Conservation (phyloP, 2,888 invertebrate species). For the Drosophila testacea region DNA sequence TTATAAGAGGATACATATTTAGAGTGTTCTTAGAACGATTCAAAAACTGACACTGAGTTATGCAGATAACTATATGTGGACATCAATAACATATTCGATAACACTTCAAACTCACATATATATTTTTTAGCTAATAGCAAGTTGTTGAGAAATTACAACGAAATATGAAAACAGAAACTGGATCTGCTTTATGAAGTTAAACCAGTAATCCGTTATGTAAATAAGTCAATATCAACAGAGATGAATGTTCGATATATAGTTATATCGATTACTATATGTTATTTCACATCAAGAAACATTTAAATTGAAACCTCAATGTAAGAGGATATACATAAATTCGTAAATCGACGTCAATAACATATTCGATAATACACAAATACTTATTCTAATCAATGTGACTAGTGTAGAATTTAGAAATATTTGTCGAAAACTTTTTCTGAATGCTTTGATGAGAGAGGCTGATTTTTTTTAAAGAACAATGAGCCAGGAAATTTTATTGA, state of each 20-base stretch:
- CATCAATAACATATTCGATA: neutral
- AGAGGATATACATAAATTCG: neutral
- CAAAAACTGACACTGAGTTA: neutral
- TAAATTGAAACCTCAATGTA: constrained; percentile 2
- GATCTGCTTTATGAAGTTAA: too few relatives aligned
- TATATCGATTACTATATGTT: neutral
- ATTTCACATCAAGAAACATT: neutral
- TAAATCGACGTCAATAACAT: neutral
- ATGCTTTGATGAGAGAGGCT: neutral
- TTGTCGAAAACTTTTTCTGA: neutral
- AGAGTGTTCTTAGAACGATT: neutral
- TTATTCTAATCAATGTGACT: neutral
- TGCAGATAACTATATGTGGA: neutral
- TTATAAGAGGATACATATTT: neutral
- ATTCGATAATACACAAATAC: neutral
- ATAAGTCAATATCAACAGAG: neutral
- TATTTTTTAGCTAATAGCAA: neutral
- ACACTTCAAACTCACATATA: neutral
- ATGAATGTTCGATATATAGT: neutral
- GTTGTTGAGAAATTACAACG: neutral
- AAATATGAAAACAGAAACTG: neutral
- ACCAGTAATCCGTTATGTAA: neutral
- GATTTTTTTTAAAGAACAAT: neutral
- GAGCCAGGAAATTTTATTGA: neutral
- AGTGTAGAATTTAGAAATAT: neutral